Evolutionary conservation across 1,140 invertebrate species (phyloP), one percentile per base, ranked within the genome.

Genomic region (Anastatus disparis): DNA sequence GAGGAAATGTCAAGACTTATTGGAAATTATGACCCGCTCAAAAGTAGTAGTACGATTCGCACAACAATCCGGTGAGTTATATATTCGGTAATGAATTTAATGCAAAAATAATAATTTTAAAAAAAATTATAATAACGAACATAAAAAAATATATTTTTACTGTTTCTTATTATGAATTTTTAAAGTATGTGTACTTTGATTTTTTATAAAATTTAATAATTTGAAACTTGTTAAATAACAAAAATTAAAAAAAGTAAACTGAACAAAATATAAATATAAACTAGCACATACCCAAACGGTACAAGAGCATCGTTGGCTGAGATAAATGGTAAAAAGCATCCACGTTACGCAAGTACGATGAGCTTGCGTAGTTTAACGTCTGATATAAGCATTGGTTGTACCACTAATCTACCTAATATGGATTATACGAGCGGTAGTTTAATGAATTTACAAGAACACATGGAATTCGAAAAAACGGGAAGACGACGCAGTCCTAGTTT

Each of bases 1-100:
- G 91, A 91, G 82, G 90, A 92, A 86, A 86, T 91, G 75, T 87
- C 89, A 17, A 87, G 87, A 74, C 82, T 91, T 70, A 86, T 86
- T 71, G 87, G 84, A 56, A 87, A 85, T 55, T 89, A 87, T 87
- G 86, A 85, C 35, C 72, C 76, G 12, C 26, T 74, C 10, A 80
- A 80, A 62, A 50, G 59, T 35, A 68, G 52, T 22, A 69, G 65
- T 46, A 56, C 74, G 27, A 50, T 75, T 31, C 77, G 76, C 42
- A 75, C 72, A 2, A 74, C 77, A 3, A 76, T 82, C 24, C 76
- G 81, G 82, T 82, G 71, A 76, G 73, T 70, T 17, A 44, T 17
- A 35, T 35, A 35, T 35, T n/a, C 4, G 31, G 4, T 35, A 35
- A 35, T 35, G 4, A 35, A n/a, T n/a, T n/a, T 35, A 6, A 35